Evolutionary conservation across 1,140 invertebrate genomes (phyloP).

Genomic region (Lysiphlebus fabarum): DNA sequence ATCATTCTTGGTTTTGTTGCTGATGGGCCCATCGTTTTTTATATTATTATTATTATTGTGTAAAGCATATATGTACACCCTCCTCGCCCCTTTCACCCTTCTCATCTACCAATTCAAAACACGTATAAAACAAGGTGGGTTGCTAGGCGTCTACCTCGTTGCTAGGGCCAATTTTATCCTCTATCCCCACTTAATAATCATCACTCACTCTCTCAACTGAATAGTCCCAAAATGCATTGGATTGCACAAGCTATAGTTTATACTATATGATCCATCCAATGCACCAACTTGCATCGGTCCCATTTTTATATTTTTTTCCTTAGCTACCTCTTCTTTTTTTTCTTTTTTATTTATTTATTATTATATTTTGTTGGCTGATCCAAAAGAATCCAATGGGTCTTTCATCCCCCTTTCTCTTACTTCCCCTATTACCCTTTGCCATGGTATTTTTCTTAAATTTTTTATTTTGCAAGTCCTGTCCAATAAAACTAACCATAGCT

Average conservation of each 20-base stretch:
- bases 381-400: conserved; percentile 2
- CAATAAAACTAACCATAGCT: no score
- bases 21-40: conserved; percentile 8
- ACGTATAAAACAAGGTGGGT: conserved; percentile 28
- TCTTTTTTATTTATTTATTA: not conserved
- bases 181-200: conserved; percentile 7
- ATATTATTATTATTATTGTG: no score
- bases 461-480: no score
- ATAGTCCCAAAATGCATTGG: conserved; percentile 53
- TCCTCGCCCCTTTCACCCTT: conserved; percentile 4
- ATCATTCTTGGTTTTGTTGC: no score
- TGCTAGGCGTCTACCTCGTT: conserved; percentile 53
- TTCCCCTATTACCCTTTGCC: not conserved
- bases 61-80: not conserved
- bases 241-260: conserved; percentile 32
- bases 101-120: conserved; percentile 1
- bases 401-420: conserved; percentile 1
- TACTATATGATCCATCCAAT: conserved; percentile 40
- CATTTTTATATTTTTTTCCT: conserved; percentile 19
- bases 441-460: no score
- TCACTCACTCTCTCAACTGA: conserved; percentile 30
- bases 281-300: not conserved
- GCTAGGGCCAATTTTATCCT: conserved; percentile 43
- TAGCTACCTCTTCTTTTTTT: conserved; percentile 16
- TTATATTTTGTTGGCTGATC: no score